phyloP scores from a whole-genome alignment of 2,888 invertebrate genomes.

The Tiliacea citrago region DNA sequence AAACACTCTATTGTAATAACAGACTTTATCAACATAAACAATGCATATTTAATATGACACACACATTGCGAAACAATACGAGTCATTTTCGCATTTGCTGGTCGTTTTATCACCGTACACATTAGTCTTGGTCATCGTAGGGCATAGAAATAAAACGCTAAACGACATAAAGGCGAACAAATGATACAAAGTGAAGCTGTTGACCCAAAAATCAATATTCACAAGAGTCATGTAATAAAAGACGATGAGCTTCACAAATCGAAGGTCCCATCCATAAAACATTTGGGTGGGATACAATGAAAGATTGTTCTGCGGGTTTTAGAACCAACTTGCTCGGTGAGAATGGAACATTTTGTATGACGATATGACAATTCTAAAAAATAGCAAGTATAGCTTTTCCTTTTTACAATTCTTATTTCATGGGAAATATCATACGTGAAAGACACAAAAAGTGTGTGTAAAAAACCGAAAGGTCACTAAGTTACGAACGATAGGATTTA shows the following conservation, averaged over 20 bases:
- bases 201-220: conserved; percentile 90
- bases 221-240: conserved; percentile 84
- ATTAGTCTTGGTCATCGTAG: conserved; percentile 74
- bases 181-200: conserved; percentile 82
- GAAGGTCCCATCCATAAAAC: conserved; percentile 87
- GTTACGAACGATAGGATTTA: too few relatives aligned
- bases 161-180: conserved; percentile 74
- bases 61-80: conserved; percentile 62
- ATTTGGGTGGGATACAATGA: conserved; percentile 76
- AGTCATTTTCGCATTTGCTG: conserved; percentile 61
- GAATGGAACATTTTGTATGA: not conserved
- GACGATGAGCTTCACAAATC: conserved; percentile 85
- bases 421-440: not conserved
- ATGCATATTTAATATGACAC: conserved; percentile 66
- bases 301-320: conserved; percentile 40
- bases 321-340: conserved; percentile 49
- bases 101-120: conserved; percentile 68
- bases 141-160: conserved; percentile 76
- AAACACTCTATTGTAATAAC: conserved; percentile 50
- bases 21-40: conserved; percentile 58
- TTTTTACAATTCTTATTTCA: too few relatives aligned
- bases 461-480: not conserved
- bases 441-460: not conserved
- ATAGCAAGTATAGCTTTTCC: not conserved
- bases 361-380: not conserved